Evolutionary conservation across 2,888 invertebrate genomes (phyloP), one percentile per base, ranked within the genome.

Genomic region (Plutella xylostella): DNA sequence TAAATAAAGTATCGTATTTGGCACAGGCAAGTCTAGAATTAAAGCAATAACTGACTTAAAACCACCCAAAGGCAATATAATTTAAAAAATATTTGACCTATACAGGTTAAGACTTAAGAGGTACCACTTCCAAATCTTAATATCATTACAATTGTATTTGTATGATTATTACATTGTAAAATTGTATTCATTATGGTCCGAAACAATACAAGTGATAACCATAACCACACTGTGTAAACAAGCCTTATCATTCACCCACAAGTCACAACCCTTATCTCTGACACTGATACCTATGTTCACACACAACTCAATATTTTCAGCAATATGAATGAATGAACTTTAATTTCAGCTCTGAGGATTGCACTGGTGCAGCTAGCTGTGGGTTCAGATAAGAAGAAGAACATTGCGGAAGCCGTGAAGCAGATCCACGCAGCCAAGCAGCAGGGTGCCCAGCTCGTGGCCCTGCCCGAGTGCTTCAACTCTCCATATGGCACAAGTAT

Each of bases 391-490:
- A 96, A 96, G 68, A 56, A 76, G 0, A 87, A 86, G 48, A 98
- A 97, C 74, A 72, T 98, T 14, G 73, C 86, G 20, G 87, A 88
- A 55, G 96, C 95, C 0, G 74, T 89, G 0, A 80, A 84, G 35
- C 86, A 91, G 52, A 92, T 97, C 46, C 82, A 87, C 47, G 83
- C 88, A 49, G 94, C 95, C 0, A 89, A 90, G 50, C 70, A 85
- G 11, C 65, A 67, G 15, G 89, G 90, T 0, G 89, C 90, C 0
- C 80, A 88, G 35, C 56, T 91, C 7, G 85, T 91, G 6, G 87
- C 87, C 1, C 63, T 92, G 25, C 91, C 90, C 0, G 98, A 98
- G 75, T 97, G 96, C 67, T 98, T 97, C 63, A 98, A 97, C 68
- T 93, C 93, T 14, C 97, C 97, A 0, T 97, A 97, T 72, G 97